Evolutionary conservation across 2,888 invertebrate species (phyloP), one percentile per base, ranked within the genome.

Genomic region (Torymus auratus): DNA sequence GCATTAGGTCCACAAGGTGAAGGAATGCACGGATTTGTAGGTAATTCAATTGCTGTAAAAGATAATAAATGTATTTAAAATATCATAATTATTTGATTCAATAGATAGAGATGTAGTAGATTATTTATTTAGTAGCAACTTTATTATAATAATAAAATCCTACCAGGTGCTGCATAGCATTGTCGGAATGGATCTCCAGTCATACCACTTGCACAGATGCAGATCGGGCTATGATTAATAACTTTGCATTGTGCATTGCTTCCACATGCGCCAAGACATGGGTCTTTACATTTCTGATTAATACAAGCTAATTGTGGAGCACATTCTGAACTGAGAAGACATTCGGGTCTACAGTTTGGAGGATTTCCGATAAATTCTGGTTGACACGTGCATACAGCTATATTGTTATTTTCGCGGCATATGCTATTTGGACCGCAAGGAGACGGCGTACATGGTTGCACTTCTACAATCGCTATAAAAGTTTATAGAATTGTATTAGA

Each of bases 1-100:
- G 96, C 95, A 90, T 96, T 95, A 4, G 94, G 93, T 53, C 96
- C 96, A 89, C 97, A 97, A 15, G 94, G 93, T 7, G 86, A 85
- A 23, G 85, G 85, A 78, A 77, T 78, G 62, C 86, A 86, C 50
- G 84, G 83, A 72, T 86, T 82, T 76, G 7, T 68, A 14, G 56
- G 41, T 41, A 41, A 41, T 7, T 7, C 7, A 41, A 41, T 7
- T 41, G 5, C 41, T 41, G 7, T 41, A 41, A 41, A 41, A 7
- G 5, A 41, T 41, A 41, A 41, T 41, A 41, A 41, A 1, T 7
- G 7, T 41, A 41, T 41, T 41, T 7, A 41, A 41, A 41, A 41
- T 41, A 10, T 41, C 7, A 41, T 10, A 41, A 41, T 1, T 7
- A 41, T 41, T 41, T 41, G 7, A 5, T 41, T 41, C 41, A 7